Conservation (phyloP, 2,888 invertebrate genomes). For the Luperina nickerlii region DNA sequence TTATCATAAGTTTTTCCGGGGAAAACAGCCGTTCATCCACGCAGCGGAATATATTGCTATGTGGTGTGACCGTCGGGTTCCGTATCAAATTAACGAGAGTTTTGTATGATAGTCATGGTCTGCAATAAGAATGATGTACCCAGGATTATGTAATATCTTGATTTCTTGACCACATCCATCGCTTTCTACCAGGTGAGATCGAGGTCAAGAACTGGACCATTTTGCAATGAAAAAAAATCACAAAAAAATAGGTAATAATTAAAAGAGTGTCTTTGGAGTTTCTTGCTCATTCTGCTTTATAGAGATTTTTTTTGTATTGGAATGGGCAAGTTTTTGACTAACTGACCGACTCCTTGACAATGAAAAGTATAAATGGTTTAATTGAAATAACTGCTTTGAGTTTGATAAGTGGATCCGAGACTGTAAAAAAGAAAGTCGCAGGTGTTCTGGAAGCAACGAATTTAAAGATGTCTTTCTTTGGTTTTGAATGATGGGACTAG, state of each 20-base stretch:
- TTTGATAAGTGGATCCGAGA: background rate
- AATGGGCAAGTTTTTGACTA: background rate
- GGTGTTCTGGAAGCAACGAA: background rate
- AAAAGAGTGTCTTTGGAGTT: background rate
- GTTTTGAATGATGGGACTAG: background rate
- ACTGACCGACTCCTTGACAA: too few relatives aligned
- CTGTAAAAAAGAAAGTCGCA: background rate
- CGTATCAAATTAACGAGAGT: background rate
- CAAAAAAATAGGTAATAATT: too few relatives aligned
- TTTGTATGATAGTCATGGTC: background rate
- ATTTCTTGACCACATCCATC: background rate
- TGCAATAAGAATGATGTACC: background rate
- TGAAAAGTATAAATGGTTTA: background rate
- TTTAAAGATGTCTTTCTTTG: background rate
- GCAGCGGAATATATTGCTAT: slow-evolving; percentile 30
- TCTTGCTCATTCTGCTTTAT: background rate
- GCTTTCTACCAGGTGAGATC: background rate
- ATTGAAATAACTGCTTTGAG: background rate
- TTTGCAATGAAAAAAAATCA: background rate
- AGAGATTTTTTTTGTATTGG: background rate
- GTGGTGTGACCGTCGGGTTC: slow-evolving; percentile 9
- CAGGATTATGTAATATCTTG: background rate
- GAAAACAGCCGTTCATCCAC: slow-evolving; percentile 48
- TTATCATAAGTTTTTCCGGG: slow-evolving; percentile 58
- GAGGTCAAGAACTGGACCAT: background rate